Conservation (phyloP, 2,888 invertebrate genomes). For the Ichneumoninae sp. region DNA sequence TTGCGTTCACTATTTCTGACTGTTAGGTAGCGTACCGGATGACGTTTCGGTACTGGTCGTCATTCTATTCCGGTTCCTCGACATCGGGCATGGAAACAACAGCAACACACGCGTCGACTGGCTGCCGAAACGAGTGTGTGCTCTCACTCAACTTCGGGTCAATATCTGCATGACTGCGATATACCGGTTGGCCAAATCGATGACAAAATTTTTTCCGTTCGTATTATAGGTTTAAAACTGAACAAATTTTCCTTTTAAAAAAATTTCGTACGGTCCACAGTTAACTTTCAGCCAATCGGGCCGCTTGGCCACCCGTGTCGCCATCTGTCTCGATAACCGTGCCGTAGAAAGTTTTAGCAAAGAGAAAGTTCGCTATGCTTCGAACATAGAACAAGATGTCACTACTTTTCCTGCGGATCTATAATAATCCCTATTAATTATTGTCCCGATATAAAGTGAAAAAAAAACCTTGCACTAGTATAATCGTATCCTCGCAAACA, state of each 20-base stretch:
- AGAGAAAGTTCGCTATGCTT: neutral
- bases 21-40: constrained; percentile 17
- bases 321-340: neutral
- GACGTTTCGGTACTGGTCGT: constrained; percentile 46
- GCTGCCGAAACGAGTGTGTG: neutral
- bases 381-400: neutral
- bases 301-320: neutral
- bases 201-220: neutral
- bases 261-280: neutral
- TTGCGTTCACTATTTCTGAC: constrained; percentile 40
- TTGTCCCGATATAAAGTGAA: no score
- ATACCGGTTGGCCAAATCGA: neutral
- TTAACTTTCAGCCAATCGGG: neutral
- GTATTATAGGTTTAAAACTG: neutral
- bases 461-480: no score
- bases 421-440: neutral
- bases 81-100: constrained; percentile 17
- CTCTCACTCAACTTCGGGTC: neutral
- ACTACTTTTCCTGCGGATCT: neutral
- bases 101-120: neutral
- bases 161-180: neutral
- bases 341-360: neutral
- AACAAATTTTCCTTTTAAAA: neutral
- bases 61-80: constrained; percentile 34
- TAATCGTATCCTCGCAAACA: neutral